phyloP scores from a whole-genome alignment of 2,888 invertebrate species.

The Lithophane leautieri region DNA sequence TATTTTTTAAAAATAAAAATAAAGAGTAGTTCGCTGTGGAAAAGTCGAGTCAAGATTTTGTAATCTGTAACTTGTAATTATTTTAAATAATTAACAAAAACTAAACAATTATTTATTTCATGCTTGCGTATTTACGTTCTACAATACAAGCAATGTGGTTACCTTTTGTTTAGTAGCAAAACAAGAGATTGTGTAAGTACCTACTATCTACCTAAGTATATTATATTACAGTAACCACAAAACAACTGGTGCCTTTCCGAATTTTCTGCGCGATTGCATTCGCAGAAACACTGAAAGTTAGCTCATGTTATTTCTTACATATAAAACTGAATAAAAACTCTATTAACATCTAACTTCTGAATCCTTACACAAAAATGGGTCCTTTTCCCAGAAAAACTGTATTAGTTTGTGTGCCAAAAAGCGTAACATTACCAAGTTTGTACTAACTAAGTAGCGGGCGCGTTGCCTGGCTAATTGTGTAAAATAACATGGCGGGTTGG shows the following conservation, averaged over 20 bases:
- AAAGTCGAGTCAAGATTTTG: not conserved
- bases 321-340: conserved; percentile 25
- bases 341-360: conserved; percentile 35
- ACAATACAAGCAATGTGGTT: too few species aligned
- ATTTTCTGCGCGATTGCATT: conserved; percentile 17
- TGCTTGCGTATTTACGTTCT: not conserved
- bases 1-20: conserved; percentile 29
- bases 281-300: conserved; percentile 29
- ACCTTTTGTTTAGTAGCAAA: not conserved
- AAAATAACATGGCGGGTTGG: conserved; percentile 79
- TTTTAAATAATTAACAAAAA: not conserved
- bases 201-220: too few species aligned
- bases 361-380: conserved; percentile 38
- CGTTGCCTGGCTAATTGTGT: conserved; percentile 76
- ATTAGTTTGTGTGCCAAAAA: conserved; percentile 57
- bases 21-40: not conserved
- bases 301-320: conserved; percentile 1
- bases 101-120: not conserved
- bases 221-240: not conserved
- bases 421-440: conserved; percentile 47
- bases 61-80: not conserved
- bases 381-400: conserved; percentile 38
- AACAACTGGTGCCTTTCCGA: conserved; percentile 5
- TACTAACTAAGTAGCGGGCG: conserved; percentile 43
- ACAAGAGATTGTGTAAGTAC: not conserved